Base-by-base conservation (phyloP, 2,888 invertebrate species). In the Campopleginae sp. region DNA sequence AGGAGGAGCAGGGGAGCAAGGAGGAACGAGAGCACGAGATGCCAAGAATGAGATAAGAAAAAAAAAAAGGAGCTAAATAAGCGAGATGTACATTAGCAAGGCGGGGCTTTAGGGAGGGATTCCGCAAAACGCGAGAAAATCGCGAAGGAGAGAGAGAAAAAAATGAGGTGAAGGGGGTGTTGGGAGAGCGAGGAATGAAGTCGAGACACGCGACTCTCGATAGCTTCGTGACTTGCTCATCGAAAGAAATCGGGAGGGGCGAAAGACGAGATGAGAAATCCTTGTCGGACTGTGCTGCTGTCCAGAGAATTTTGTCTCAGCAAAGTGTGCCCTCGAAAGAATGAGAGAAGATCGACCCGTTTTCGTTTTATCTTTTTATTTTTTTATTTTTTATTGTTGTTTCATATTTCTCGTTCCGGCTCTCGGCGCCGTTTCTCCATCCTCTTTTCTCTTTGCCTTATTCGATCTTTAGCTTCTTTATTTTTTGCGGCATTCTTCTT, bases 361-460 rank as follows among this genome's bases (percentile, higher is more conserved):
- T 38, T 38, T 38, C 0, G 0, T 38, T 38, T 38, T 38, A n/a
- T n/a, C n/a, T n/a, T n/a, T n/a, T n/a, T n/a, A n/a, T 38, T 8
- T 1, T 38, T 38, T 38, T 8, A 2, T 1, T 38, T 38, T 38
- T 38, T 33, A 6, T 4, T 54, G 12, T 54, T 58, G 4, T 68
- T 31, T 42, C 51, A 42, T 79, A 81, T 71, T 48, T 54, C 63
- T 76, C 89, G 87, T 87, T 87, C 87, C 86, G 86, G 86, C 78
- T 85, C 84, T 74, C 82, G 86, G 83, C 82, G 79, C 85, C 82
- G 83, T 42, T 46, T 76, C 75, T 58, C 33, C 48, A 46, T 80
- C 44, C 44, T n/a, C n/a, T 68, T 42, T 66, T 65, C 42, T 44
- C 17, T 12, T 48, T 44, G 27, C 68, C 70, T 71, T 38, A 19